Evolutionary conservation across 2,888 invertebrate species (phyloP).

Genomic region (Melipona beecheii): DNA sequence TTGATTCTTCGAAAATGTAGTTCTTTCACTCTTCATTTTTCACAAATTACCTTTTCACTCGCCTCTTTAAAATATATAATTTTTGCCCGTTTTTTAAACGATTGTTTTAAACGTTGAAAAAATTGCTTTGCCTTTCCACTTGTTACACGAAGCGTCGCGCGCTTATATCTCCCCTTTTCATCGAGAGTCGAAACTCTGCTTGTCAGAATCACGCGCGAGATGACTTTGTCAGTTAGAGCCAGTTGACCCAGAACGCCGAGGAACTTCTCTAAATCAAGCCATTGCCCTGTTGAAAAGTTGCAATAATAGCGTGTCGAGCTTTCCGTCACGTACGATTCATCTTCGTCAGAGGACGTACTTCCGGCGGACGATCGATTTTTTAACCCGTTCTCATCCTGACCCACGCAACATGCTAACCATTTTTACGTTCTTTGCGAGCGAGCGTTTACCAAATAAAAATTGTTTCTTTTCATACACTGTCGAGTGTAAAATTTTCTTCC

Average conservation of each 20-base stretch:
- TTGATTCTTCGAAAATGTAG: no score
- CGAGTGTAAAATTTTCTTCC: no score
- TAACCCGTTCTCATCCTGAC: neutral
- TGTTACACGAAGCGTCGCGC: no score
- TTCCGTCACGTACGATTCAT: conserved; percentile 32
- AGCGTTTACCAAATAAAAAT: neutral
- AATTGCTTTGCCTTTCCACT: no score
- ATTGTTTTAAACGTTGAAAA: no score
- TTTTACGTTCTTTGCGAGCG: neutral
- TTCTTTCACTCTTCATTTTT: no score
- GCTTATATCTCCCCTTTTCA: no score
- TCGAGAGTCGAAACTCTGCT: neutral
- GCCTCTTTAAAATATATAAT: no score
- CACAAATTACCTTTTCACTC: no score
- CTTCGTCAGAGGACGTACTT: conserved; percentile 32
- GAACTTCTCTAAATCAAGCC: conserved; percentile 26
- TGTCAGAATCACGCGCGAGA: neutral
- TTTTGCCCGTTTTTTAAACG: no score
- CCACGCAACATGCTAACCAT: neutral
- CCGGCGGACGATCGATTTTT: conserved; percentile 39
- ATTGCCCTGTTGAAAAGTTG: conserved; percentile 36
- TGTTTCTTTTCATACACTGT: neutral
- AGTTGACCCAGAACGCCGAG: neutral
- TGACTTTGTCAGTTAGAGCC: neutral
- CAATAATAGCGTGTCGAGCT: conserved; percentile 37